Percentiles rank a stretch among this genome's conserved stretches.
Evolutionary conservation across 64 coral and sea anemone species (phyloP).

Genomic region (Trachythela sp.): DNA sequence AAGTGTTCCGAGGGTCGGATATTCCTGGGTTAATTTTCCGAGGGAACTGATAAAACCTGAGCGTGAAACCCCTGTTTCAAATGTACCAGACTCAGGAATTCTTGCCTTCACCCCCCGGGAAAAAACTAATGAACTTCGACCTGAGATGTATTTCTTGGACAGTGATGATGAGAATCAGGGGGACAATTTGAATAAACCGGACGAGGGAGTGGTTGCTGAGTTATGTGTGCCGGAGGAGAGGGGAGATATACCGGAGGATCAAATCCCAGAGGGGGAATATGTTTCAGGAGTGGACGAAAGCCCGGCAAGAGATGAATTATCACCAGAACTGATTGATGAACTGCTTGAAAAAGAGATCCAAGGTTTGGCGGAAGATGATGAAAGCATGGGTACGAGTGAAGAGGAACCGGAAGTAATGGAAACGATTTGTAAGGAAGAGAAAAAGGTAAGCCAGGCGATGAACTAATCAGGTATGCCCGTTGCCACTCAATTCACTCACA

Average conservation of each 20-base stretch:
- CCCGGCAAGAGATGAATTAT: background rate
- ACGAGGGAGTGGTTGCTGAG: background rate
- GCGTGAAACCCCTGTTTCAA: no score
- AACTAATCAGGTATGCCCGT: background rate
- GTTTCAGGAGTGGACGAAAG: background rate
- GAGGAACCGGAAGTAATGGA: background rate
- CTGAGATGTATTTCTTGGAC: background rate
- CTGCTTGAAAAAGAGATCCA: background rate
- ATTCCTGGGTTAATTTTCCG: background rate
- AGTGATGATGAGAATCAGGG: background rate
- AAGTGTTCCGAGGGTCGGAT: background rate
- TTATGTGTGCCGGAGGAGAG: background rate
- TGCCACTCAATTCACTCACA: no score
- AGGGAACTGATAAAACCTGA: no score
- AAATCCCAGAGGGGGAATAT: background rate
- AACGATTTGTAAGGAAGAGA: background rate
- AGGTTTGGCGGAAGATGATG: background rate
- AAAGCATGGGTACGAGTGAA: background rate
- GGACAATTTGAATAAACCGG: background rate
- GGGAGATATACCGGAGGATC: background rate
- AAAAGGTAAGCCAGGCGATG: background rate
- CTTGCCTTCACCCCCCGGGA: background rate
- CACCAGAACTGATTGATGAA: slow-evolving; percentile 9
- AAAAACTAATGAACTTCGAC: background rate
- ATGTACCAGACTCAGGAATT: background rate